Evolutionary conservation across 1,140 invertebrate genomes (phyloP).

Genomic region (Piezodorus guildinii): DNA sequence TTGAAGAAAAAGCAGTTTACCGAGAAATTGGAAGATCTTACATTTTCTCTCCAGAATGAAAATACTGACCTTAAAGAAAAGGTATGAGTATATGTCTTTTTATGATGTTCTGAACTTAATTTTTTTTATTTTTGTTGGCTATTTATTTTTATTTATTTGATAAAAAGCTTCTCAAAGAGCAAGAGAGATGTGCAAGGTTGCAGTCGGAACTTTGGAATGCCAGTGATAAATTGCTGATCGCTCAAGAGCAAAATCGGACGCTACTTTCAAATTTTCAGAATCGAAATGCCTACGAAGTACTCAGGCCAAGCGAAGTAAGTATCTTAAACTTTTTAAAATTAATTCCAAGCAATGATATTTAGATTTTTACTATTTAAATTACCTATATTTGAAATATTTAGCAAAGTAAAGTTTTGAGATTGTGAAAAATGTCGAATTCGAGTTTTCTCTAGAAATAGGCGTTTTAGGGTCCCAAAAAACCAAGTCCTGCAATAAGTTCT

Average conservation of each 20-base stretch:
- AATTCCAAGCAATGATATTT: too few species aligned
- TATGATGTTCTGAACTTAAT: not conserved
- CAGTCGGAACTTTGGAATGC: constrained; percentile 26
- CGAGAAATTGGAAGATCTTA: constrained; percentile 1
- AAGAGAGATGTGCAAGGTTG: not conserved
- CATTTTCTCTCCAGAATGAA: constrained; percentile 1
- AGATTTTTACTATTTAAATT: too few species aligned
- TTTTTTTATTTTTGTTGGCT: too few species aligned
- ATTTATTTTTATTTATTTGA: not conserved
- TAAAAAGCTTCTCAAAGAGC: not conserved
- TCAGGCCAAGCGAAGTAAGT: not conserved
- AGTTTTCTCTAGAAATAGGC: too few species aligned
- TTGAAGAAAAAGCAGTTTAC: constrained; percentile 4
- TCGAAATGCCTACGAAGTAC: not conserved
- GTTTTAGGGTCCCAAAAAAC: too few species aligned
- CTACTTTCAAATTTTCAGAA: constrained; percentile 8
- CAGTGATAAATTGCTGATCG: constrained; percentile 27
- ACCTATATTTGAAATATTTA: too few species aligned
- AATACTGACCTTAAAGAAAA: constrained; percentile 12
- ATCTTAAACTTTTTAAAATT: not conserved
- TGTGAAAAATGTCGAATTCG: too few species aligned
- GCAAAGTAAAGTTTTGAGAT: too few species aligned
- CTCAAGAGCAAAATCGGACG: constrained; percentile 24
- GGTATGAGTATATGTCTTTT: not conserved
- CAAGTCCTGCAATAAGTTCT: too few species aligned